Base-by-base conservation (phyloP, 2,888 invertebrate genomes). In the Erebia ligea region DNA sequence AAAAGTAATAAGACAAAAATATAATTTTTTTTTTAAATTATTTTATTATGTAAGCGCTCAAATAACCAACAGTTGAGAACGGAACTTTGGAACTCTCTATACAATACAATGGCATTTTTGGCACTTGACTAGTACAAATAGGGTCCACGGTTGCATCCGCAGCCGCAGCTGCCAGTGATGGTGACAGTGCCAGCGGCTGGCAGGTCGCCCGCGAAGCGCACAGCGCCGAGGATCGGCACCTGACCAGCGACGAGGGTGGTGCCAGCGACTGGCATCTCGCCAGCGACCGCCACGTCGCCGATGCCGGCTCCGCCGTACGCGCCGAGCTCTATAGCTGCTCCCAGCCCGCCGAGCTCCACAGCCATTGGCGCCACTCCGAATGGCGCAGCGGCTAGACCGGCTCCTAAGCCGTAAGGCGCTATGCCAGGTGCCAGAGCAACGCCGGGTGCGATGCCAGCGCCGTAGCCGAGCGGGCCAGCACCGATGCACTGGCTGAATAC, bases 181-280 rank as follows among this genome's bases (percentile, higher is more conserved):
- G 82, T 78, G 65, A 86, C 86, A 8, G 79, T 69, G 50, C 88
- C 88, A 66, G 77, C 78, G 69, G 86, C 84, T 45, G 81, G 80
- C 15, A 86, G 80, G 34, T 73, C 72, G 21, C 87, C 87, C 17
- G 85, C 80, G 75, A 85, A 82, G 45, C 77, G 76, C 34, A 84
- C 84, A 19, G 80, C 79, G 67, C 84, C 83, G 52, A 82, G 79
- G 68, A 83, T 81, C 50, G 85, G 84, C 62, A 84, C 79, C 70
- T 80, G 80, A 56, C 84, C 83, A n/a, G 77, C 75, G 34, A 83
- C 76, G 9, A 77, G 73, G 1, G 82, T 82, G 17, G 70, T 76
- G 42, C 84, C 84, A 56, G 75, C 74, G 34, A 84, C 78, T 40
- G 77, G 79, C 73, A 84, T 76, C 72, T 83, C 80, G 15, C 83